Conservation (phyloP, 2,888 invertebrate species). For the Agrochola lota region DNA sequence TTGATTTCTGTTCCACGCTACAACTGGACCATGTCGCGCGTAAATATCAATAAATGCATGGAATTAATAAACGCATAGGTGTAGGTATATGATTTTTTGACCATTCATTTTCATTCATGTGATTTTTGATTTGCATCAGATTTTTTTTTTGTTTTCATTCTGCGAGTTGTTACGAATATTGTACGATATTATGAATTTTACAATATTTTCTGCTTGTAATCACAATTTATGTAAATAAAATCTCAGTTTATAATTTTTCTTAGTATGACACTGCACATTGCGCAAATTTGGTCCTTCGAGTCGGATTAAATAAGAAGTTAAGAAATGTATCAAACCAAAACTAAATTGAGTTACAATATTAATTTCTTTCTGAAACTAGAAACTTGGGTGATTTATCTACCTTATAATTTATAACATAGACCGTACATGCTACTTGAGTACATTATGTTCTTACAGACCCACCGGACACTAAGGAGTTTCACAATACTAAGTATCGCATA, state of each 20-base stretch:
- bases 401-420: background rate
- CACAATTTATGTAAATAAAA: background rate
- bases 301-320: background rate
- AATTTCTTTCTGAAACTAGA: background rate
- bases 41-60: conserved; percentile 43
- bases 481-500: conserved; percentile 11
- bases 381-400: background rate
- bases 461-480: conserved; percentile 2
- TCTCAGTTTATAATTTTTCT: background rate
- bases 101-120: conserved; percentile 1
- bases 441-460: background rate
- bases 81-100: conserved; percentile 11
- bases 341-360: background rate
- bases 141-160: background rate
- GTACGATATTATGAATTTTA: background rate
- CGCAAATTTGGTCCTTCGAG: background rate
- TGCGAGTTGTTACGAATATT: background rate
- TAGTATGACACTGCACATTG: background rate
- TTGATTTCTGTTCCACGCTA: conserved; percentile 38
- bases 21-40: conserved; percentile 23
- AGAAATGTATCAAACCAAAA: background rate
- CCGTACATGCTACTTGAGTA: background rate
- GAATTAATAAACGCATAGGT: conserved; percentile 37
- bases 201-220: background rate
- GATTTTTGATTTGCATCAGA: background rate